Percentiles rank a stretch among this genome's conserved stretches.
These are phyloP conservation scores for Microcebus murinus DNA, from an alignment of 2,113 vertebrate genomes.

Conservation along the genomic window DNA sequence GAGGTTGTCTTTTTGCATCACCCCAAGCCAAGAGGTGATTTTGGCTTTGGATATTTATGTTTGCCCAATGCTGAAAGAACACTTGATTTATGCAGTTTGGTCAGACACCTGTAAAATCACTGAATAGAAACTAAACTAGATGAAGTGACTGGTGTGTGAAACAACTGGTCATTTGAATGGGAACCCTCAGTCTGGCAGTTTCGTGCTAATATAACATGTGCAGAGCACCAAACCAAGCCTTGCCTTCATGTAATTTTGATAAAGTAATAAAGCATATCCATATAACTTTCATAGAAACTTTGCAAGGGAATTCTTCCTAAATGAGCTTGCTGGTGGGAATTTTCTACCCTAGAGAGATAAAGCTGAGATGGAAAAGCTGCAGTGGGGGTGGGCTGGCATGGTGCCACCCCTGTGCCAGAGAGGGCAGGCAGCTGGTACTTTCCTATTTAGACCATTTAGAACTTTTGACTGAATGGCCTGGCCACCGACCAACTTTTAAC, in stretches of 20 bases:
- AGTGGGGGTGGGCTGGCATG: not conserved
- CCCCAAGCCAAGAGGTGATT: not conserved
- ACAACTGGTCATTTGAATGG: not conserved
- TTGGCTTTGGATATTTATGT: not conserved
- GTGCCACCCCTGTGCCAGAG: not conserved
- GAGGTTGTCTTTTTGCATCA: not conserved
- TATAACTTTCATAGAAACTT: not conserved
- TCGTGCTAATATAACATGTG: not conserved
- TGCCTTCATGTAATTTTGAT: not conserved
- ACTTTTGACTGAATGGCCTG: not conserved
- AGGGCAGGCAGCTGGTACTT: not conserved
- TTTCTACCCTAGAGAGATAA: not conserved
- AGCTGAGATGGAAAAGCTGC: not conserved
- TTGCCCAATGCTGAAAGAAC: not conserved
- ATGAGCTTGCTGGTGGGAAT: not conserved
- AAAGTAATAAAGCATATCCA: not conserved
- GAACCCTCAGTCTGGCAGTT: not conserved
- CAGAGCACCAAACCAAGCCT: not conserved
- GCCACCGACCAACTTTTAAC: not conserved
- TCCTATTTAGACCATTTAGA: not conserved
- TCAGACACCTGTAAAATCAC: not conserved
- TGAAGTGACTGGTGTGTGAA: not conserved
- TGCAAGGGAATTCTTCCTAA: not conserved
- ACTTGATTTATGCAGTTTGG: slow-evolving; percentile 13
- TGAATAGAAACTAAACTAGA: not conserved